Percentiles rank a stretch among this genome's conserved stretches.
phyloP scores from a whole-genome alignment of 2,113 vertebrate genomes.

The Monopterus albus region DNA sequence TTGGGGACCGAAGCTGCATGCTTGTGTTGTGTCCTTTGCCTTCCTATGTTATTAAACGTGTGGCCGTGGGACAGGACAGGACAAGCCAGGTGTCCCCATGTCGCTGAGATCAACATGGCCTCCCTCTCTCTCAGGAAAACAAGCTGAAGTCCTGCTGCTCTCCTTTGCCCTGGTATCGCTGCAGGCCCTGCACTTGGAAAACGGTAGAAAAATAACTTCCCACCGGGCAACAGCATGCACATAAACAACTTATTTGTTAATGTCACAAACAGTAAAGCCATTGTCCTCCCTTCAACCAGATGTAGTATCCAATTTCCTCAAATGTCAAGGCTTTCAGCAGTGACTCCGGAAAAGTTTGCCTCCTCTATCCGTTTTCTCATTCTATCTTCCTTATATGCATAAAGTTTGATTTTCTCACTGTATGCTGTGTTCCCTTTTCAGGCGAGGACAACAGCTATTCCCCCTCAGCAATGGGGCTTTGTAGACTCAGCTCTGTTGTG shows the following conservation, averaged over 20 bases:
- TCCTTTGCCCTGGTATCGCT: slow-evolving; percentile 18
- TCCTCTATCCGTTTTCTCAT: slow-evolving; percentile 14
- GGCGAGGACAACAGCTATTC: slow-evolving; percentile 20
- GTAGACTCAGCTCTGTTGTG: slow-evolving; percentile 22
- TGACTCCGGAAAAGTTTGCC: slow-evolving; percentile 17
- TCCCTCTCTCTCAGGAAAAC: slow-evolving; percentile 13
- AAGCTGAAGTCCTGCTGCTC: slow-evolving; percentile 23
- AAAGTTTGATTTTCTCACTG: slow-evolving; percentile 44
- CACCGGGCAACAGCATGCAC: not conserved
- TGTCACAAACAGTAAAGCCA: slow-evolving; percentile 32
- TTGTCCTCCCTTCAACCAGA: slow-evolving; percentile 33
- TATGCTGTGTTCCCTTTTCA: slow-evolving; percentile 9
- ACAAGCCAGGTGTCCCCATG: slow-evolving; percentile 45
- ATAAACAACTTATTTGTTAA: slow-evolving; percentile 37
- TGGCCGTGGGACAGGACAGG: slow-evolving; percentile 30
- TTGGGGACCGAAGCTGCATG: slow-evolving; percentile 4
- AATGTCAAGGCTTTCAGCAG: slow-evolving; percentile 6
- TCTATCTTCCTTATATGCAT: slow-evolving; percentile 13
- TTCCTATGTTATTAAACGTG: slow-evolving; percentile 12
- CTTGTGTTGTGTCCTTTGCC: slow-evolving; percentile 24
- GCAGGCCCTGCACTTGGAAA: slow-evolving; percentile 17
- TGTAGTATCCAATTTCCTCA: slow-evolving; percentile 21
- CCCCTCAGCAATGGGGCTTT: slow-evolving; percentile 38
- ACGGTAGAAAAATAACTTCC: slow-evolving; percentile 35
- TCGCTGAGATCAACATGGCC: slow-evolving; percentile 7